phyloP scores from a whole-genome alignment of 2,797 vertebrate species.

The Tokudaia muenninki region DNA sequence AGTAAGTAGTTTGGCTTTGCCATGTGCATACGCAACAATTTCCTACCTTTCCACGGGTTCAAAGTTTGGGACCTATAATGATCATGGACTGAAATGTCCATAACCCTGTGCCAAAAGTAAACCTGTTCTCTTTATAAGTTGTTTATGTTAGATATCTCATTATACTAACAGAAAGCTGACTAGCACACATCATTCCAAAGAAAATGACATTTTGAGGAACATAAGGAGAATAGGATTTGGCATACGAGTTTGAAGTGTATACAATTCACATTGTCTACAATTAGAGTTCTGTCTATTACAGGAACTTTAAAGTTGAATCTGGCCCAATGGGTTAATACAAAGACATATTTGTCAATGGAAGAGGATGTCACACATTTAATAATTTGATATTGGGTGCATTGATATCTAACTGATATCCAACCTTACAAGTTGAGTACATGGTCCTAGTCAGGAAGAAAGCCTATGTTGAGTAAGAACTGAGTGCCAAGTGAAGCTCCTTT shows the following conservation, averaged over 20 bases:
- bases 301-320: neutral
- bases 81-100: neutral
- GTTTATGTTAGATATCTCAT: neutral
- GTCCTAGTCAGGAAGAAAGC: neutral
- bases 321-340: neutral
- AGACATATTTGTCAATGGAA: neutral
- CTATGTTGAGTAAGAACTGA: neutral
- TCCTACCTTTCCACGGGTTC: neutral
- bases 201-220: slow-evolving; percentile 4
- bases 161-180: neutral
- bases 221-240: neutral
- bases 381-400: neutral
- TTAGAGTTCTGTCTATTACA: neutral
- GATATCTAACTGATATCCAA: neutral
- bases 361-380: neutral
- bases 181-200: neutral
- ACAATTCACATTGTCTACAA: neutral
- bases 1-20: neutral
- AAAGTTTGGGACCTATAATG: neutral
- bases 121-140: neutral
- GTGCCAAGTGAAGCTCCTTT: neutral
- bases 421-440: neutral
- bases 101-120: neutral
- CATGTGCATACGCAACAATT: neutral
- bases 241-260: neutral